Evolutionary conservation across 2,113 vertebrate genomes (phyloP).

Genomic region (Periophthalmodon schlosseri): DNA sequence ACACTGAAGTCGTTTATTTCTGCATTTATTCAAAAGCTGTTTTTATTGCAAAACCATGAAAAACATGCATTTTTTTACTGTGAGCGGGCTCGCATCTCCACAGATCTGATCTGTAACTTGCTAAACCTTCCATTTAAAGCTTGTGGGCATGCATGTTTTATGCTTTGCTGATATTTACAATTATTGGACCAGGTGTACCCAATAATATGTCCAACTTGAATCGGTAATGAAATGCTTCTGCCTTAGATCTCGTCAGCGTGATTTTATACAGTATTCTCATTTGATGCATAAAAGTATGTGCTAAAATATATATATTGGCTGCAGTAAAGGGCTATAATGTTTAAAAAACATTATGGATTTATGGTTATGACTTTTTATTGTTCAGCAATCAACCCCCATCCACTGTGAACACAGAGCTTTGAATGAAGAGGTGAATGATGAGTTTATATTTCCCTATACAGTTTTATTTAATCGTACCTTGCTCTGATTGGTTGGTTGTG

Average conservation of each 20-base stretch:
- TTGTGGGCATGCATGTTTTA: neutral
- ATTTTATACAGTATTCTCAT: slow-evolving; percentile 2
- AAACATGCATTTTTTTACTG: too few species aligned
- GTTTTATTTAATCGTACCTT: slow-evolving; percentile 34
- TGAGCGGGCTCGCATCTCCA: too few species aligned
- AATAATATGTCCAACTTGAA: slow-evolving; percentile 3
- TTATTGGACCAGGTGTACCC: neutral
- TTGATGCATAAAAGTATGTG: neutral
- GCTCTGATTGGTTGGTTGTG: slow-evolving; percentile 30
- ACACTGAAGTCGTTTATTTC: too few species aligned
- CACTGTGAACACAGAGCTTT: slow-evolving; percentile 43
- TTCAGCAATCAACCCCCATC: slow-evolving; percentile 25
- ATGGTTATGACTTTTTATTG: slow-evolving; percentile 16
- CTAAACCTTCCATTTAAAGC: too few species aligned
- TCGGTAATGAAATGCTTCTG: slow-evolving; percentile 1
- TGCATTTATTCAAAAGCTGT: too few species aligned
- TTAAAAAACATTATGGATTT: slow-evolving; percentile 6
- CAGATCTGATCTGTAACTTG: too few species aligned
- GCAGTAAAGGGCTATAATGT: slow-evolving; percentile 31
- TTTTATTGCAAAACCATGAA: too few species aligned
- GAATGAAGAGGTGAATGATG: slow-evolving; percentile 10
- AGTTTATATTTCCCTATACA: slow-evolving; percentile 29
- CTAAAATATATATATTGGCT: neutral
- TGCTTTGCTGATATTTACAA: neutral
- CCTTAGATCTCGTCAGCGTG: slow-evolving; percentile 4